Evolutionary conservation across 2,797 vertebrate genomes (phyloP), one percentile per base, ranked within the genome.

Genomic region (Fringilla coelebs): DNA sequence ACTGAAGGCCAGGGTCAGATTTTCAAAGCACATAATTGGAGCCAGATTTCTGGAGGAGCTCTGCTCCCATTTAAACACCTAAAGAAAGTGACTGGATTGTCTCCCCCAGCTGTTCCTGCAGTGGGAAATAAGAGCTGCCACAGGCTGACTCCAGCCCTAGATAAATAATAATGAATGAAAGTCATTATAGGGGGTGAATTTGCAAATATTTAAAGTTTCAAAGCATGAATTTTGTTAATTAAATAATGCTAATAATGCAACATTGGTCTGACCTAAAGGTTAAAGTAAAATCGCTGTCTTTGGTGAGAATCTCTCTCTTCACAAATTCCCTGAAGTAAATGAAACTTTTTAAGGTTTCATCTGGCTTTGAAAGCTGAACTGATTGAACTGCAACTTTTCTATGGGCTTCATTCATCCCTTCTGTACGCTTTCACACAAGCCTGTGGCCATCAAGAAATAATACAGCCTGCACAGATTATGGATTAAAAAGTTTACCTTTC

Each of bases 131-230:
- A 87, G 83, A 95, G 89, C 83, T 85, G 88, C 63, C 88, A 32
- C 52, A 82, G 94, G 83, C 75, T 91, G 83, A 93, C 89, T 90
- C 60, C 6, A 1, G 63, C 55, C 63, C 74, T 94, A 65, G 85
- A 94, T 93, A 96, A 97, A 97, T 96, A 96, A 91, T 82, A 94
- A 89, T 82, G 93, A 96, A 91, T 93, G 93, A 93, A 96, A 96
- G 85, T 85, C 91, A 85, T 94, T 96, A 96, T 28, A 58, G 74
- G 68, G 93, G 36, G 41, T 72, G 80, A 91, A 91, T 96, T 96
- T 93, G 89, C 85, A 94, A 97, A 97, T 96, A 96, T 96, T 97
- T 93, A 94, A 91, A 91, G 94, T 91, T 93, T 96, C 73, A 79
- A 85, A 94, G 85, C 77, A 45, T 87, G 57, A 88, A 65, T 95